These are phyloP conservation scores for Serrognathus titanus DNA, from an alignment of 2,888 invertebrate species.

Conservation along the genomic window DNA sequence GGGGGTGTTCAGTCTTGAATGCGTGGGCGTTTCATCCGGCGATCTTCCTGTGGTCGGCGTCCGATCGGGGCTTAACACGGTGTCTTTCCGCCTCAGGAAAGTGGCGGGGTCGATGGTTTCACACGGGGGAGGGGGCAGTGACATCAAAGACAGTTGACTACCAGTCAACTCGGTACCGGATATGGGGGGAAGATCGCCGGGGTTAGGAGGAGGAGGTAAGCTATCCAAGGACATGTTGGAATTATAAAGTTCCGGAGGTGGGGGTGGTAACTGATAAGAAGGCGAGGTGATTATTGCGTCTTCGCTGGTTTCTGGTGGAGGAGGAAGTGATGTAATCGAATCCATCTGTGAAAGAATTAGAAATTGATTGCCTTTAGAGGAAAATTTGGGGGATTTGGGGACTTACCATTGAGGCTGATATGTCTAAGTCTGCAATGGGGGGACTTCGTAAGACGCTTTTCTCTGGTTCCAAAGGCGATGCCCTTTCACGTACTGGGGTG, in stretches of 20 bases:
- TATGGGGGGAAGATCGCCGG: conserved; percentile 54
- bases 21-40: conserved; percentile 43
- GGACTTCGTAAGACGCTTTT: conserved; percentile 38
- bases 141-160: conserved; percentile 66
- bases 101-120: conserved; percentile 45
- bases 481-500: conserved; percentile 52
- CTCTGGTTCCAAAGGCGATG: conserved; percentile 48
- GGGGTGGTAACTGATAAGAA: conserved; percentile 63
- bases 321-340: conserved; percentile 53
- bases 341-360: conserved; percentile 49
- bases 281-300: conserved; percentile 49
- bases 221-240: conserved; percentile 77
- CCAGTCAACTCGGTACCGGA: conserved; percentile 60
- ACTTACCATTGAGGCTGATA: conserved; percentile 47
- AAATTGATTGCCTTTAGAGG: neutral
- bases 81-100: conserved; percentile 48
- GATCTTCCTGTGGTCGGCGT: conserved; percentile 34
- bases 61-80: conserved; percentile 43
- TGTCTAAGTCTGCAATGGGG: conserved; percentile 30
- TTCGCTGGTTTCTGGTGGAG: conserved; percentile 54
- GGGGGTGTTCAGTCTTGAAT: conserved; percentile 44
- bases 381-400: neutral
- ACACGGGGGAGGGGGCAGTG: conserved; percentile 73
- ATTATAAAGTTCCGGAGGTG: conserved; percentile 71
- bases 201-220: conserved; percentile 74